These are phyloP conservation scores for Ephydatia muelleri DNA, from an alignment of 37 sponge, comb jelly and placozoan genomes.

Conservation along the genomic window DNA sequence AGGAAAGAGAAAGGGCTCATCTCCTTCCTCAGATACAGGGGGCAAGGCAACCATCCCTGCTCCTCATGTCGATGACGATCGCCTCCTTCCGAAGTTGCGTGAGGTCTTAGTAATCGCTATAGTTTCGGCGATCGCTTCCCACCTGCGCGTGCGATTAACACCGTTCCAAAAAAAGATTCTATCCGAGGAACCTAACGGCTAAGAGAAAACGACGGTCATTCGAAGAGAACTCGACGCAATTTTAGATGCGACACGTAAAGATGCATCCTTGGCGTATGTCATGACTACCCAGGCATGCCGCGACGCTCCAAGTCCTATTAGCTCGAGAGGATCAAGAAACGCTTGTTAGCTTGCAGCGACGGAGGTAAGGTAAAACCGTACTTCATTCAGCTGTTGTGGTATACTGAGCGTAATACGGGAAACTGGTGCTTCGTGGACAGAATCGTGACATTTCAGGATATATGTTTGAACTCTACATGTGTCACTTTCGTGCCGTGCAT, in stretches of 20 bases:
- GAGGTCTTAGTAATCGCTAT: not conserved
- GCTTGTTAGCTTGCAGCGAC: not conserved
- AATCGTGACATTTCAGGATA: conserved; percentile 58
- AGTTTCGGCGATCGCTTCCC: not conserved
- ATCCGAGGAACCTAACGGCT: not conserved
- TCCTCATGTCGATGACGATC: not conserved
- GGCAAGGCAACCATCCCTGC: not conserved
- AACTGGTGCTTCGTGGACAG: conserved; percentile 86
- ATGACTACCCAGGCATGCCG: not conserved
- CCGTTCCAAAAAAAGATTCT: not conserved
- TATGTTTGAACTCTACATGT: conserved; percentile 56
- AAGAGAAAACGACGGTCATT: not conserved
- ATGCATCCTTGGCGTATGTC: not conserved
- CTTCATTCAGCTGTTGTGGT: conserved; percentile 64
- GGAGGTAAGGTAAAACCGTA: not conserved
- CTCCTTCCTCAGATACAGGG: not conserved
- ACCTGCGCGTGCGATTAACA: not conserved
- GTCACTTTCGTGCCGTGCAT: conserved; percentile 34
- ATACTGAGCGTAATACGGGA: conserved; percentile 65
- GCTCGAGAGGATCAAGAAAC: not conserved
- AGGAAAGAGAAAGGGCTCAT: not conserved
- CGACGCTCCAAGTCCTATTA: not conserved
- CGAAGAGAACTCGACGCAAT: not conserved
- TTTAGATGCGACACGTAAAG: not conserved
- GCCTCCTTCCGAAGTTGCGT: not conserved